A percentile compares a stretch with the other conserved stretches of the same genome.
Evolutionary conservation across 2,797 vertebrate species (phyloP).

Genomic region (Sarcoramphus papa): DNA sequence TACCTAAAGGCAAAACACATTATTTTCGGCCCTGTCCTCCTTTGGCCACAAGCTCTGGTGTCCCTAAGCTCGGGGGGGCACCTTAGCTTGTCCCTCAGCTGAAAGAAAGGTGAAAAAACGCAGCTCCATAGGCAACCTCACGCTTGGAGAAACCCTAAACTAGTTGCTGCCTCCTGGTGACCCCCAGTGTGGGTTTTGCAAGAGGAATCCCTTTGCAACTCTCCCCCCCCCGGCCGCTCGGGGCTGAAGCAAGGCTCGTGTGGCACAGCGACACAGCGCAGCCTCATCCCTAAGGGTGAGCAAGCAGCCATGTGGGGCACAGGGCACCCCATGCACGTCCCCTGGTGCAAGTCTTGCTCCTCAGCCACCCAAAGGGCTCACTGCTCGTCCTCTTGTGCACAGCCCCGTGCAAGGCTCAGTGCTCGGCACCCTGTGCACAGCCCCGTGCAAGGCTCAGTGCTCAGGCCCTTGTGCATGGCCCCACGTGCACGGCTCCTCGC

Average conservation of each 20-base stretch:
- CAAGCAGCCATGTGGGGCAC: background rate
- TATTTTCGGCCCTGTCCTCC: background rate
- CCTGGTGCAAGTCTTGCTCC: background rate
- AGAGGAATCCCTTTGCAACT: background rate
- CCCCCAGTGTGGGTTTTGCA: background rate
- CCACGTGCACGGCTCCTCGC: too few relatives aligned
- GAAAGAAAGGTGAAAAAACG: background rate
- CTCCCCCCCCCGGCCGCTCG: background rate
- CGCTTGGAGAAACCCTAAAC: background rate
- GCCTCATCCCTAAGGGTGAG: background rate
- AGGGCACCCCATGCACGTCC: too few relatives aligned
- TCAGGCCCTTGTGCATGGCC: too few relatives aligned
- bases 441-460: background rate
- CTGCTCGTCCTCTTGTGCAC: too few relatives aligned
- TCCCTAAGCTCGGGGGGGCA: background rate
- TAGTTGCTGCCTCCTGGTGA: background rate
- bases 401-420: too few relatives aligned
- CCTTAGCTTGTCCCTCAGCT: background rate
- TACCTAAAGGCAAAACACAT: background rate
- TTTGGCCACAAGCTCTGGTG: background rate
- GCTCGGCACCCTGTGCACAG: background rate
- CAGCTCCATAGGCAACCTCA: background rate
- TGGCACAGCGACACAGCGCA: background rate
- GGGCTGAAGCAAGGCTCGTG: rapidly evolving
- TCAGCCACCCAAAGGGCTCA: background rate